Percentiles rank a stretch among this genome's conserved stretches.
Conservation (phyloP, 2,797 vertebrate genomes). For the Okamejei kenojei region DNA sequence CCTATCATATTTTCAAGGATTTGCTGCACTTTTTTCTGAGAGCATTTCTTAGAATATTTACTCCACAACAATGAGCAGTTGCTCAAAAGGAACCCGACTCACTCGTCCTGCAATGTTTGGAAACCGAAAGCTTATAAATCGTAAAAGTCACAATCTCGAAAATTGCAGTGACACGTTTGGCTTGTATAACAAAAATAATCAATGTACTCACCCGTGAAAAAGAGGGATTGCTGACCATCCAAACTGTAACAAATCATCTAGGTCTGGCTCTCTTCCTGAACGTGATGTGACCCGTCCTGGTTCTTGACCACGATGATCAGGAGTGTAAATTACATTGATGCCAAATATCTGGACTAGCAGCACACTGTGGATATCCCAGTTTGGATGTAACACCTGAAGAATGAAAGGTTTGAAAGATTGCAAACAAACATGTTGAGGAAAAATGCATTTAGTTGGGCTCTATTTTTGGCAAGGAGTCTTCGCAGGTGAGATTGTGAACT, state of each 20-base stretch:
- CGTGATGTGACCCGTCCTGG: slow-evolving; percentile 40
- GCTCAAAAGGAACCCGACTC: not conserved
- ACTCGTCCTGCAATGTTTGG: not conserved
- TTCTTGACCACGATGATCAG: slow-evolving; percentile 39
- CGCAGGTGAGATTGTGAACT: not conserved
- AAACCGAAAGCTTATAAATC: not conserved
- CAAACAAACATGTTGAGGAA: not conserved
- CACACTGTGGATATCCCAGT: slow-evolving; percentile 41
- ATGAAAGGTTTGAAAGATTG: not conserved
- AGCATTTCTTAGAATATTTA: not conserved
- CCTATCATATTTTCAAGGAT: not conserved
- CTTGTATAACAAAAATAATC: not conserved
- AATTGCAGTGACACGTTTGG: not conserved
- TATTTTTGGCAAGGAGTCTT: not conserved
- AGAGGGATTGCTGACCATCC: slow-evolving; percentile 44
- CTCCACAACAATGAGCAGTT: not conserved
- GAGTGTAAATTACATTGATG: slow-evolving; percentile 42
- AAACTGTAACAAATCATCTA: slow-evolving; percentile 39
- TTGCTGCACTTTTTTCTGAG: not conserved
- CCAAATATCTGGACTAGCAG: slow-evolving; percentile 46
- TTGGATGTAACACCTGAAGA: slow-evolving; percentile 44
- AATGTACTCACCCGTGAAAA: slow-evolving; percentile 43
- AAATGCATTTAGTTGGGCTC: too few relatives aligned
- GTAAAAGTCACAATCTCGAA: not conserved
- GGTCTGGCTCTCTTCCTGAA: slow-evolving; percentile 38